Evolutionary conservation across 1,140 invertebrate species (phyloP).

Genomic region (Drosophila melanogaster): Release_6_plus_ISO1_MT NT_033777.3:31394001-31394500

Average conservation of each 20-base stretch:
- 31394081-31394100: slow-evolving; percentile 85
- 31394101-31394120: slow-evolving; percentile 86
- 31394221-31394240: slow-evolving; percentile 86
- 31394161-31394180: slow-evolving; percentile 86
- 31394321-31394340: slow-evolving; percentile 87
- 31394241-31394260: slow-evolving; percentile 47
- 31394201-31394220: slow-evolving; percentile 75
- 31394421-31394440: slow-evolving; percentile 72
- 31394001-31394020: slow-evolving; percentile 86
- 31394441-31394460: slow-evolving; percentile 52
- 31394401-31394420: slow-evolving; percentile 86
- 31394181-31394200: slow-evolving; percentile 87
- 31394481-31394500: slow-evolving; percentile 53
- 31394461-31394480: slow-evolving; percentile 77
- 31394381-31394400: slow-evolving; percentile 68
- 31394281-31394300: slow-evolving; percentile 84
- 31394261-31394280: slow-evolving; percentile 64
- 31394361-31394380: slow-evolving; percentile 79
- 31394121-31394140: slow-evolving; percentile 85
- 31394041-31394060: slow-evolving; percentile 66
- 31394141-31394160: slow-evolving; percentile 84
- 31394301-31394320: slow-evolving; percentile 86
- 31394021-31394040: slow-evolving; percentile 51
- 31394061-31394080: slow-evolving; percentile 53
- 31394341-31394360: slow-evolving; percentile 86